Percentiles rank a stretch among this genome's conserved stretches.
phyloP scores from a whole-genome alignment of 2,797 vertebrate genomes.

The Falco peregrinus region DNA sequence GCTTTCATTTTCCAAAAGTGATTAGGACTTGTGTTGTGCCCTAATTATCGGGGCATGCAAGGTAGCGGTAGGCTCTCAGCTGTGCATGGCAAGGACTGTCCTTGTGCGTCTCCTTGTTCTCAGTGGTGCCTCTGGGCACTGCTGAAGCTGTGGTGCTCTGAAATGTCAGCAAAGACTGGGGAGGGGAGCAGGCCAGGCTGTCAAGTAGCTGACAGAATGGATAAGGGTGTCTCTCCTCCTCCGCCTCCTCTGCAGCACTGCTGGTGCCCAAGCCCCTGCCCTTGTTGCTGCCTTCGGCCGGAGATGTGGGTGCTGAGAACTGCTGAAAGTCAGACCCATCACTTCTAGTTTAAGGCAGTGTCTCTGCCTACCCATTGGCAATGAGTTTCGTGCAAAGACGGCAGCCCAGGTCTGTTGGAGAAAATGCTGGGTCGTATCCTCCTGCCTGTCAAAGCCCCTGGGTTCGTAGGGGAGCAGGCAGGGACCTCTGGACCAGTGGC shows the following conservation, averaged over 20 bases:
- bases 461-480: background rate
- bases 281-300: background rate
- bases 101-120: background rate
- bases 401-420: background rate
- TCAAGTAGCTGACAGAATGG: background rate
- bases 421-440: background rate
- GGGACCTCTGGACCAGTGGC: background rate
- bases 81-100: background rate
- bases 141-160: background rate
- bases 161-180: background rate
- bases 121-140: background rate
- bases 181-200: background rate
- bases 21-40: background rate
- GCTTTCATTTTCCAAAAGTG: background rate
- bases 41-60: background rate
- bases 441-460: background rate
- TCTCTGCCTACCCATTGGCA: background rate
- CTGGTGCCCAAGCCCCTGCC: background rate
- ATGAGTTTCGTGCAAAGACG: background rate
- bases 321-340: background rate
- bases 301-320: background rate
- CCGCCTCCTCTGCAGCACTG: background rate
- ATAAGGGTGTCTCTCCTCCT: background rate
- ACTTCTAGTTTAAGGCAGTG: background rate
- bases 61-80: background rate